Conservation (phyloP, 2,888 invertebrate genomes). For the Adineta ricciae region DNA sequence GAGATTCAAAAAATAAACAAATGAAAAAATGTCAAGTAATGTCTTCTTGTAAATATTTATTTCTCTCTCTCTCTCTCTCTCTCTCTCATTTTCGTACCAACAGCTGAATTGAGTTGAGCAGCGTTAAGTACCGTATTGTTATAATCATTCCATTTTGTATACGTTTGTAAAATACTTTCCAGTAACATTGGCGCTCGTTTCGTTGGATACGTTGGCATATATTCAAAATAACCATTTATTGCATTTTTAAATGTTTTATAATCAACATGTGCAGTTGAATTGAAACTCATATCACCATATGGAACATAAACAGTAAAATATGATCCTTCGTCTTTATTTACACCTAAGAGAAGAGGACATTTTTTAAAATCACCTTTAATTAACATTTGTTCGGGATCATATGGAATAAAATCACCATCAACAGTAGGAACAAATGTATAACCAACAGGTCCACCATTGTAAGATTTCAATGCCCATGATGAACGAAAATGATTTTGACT, state of each 20-base stretch:
- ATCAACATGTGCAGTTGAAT: neutral
- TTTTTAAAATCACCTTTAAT: constrained; percentile 68
- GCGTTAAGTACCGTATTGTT: neutral
- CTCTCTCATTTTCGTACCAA: neutral
- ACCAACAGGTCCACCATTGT: constrained; percentile 58
- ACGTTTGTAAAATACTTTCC: neutral
- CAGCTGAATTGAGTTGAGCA: neutral
- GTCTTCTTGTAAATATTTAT: no score
- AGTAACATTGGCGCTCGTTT: neutral
- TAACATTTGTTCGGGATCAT: constrained; percentile 73
- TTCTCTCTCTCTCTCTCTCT: no score
- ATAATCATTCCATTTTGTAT: constrained; percentile 17
- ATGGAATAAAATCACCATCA: constrained; percentile 74
- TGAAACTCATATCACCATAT: neutral
- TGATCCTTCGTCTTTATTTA: constrained; percentile 86
- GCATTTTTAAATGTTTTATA: constrained; percentile 18
- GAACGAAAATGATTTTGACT: constrained; percentile 21
- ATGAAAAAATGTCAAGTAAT: neutral
- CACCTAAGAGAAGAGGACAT: constrained; percentile 67
- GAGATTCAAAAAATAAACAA: constrained; percentile 59
- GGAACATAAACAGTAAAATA: constrained; percentile 77
- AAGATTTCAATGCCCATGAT: constrained; percentile 35
- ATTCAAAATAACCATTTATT: neutral
- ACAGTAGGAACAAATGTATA: constrained; percentile 81
- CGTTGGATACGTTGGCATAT: constrained; percentile 10